phyloP scores from a whole-genome alignment of 2,888 invertebrate genomes.

The Agriopis leucophaearia region DNA sequence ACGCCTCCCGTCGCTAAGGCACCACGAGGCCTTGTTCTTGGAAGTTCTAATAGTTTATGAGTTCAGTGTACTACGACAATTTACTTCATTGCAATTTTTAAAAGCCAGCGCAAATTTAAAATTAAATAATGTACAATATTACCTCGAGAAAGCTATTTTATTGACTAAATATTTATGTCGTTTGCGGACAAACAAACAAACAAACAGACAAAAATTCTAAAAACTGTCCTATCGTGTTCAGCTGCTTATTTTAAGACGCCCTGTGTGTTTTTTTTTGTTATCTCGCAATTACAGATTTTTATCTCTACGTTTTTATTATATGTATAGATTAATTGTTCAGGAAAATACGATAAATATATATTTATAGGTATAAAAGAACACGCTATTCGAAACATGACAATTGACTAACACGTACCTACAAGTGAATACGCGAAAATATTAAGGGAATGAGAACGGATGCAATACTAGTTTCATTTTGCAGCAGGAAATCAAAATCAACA shows the following conservation, averaged over 20 bases:
- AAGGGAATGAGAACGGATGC: conserved; percentile 45
- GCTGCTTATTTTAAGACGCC: too few relatives aligned
- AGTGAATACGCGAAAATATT: conserved; percentile 39
- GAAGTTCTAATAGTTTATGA: conserved; percentile 76
- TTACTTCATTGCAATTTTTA: conserved; percentile 54
- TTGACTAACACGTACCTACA: conserved; percentile 15
- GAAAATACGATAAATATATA: too few relatives aligned
- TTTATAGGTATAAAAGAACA: too few relatives aligned
- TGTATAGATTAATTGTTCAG: too few relatives aligned
- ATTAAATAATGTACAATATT: background rate
- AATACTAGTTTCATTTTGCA: conserved; percentile 47
- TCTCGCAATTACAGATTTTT: too few relatives aligned
- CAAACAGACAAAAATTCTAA: too few relatives aligned
- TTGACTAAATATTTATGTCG: too few relatives aligned
- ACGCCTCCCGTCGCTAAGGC: conserved; percentile 73
- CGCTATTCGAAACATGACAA: conserved; percentile 11
- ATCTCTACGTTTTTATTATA: too few relatives aligned
- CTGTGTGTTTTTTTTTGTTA: too few relatives aligned
- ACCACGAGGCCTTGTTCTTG: conserved; percentile 66
- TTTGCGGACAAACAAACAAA: too few relatives aligned
- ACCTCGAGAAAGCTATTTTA: background rate
- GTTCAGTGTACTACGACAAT: conserved; percentile 65
- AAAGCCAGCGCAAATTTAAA: background rate
- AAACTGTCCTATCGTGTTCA: too few relatives aligned
- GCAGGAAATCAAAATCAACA: conserved; percentile 54